A percentile compares a stretch with the other conserved stretches of the same genome.
Conservation (phyloP, 64 coral and sea anemone genomes). For the Montipora sp. region DNA sequence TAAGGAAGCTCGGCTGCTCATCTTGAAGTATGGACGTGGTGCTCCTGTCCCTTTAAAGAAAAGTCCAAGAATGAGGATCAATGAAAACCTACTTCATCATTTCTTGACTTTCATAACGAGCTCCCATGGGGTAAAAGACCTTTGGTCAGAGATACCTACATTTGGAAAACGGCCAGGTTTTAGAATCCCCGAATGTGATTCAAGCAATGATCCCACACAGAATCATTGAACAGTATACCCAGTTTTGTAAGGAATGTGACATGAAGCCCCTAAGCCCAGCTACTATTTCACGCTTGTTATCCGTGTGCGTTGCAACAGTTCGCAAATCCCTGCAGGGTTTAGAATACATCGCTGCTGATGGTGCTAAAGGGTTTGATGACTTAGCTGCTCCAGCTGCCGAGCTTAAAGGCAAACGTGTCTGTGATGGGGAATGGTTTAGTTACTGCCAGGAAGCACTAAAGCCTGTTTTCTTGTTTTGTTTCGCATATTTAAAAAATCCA, state of each 20-base stretch:
- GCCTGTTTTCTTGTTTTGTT: too few species aligned
- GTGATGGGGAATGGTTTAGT: constrained; percentile 14
- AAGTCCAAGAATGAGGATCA: constrained; percentile 33
- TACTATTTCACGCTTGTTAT: background rate
- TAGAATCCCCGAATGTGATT: constrained; percentile 37
- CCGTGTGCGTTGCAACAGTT: background rate
- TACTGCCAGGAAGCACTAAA: constrained; percentile 42
- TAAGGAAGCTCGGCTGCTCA: constrained; percentile 27
- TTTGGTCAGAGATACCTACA: constrained; percentile 24
- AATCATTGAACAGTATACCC: constrained; percentile 13
- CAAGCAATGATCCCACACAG: constrained; percentile 8
- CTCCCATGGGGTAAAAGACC: constrained; percentile 28
- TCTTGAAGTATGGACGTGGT: constrained; percentile 27
- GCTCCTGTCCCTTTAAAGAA: constrained; percentile 31
- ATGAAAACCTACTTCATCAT: constrained; percentile 32
- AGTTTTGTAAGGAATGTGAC: constrained; percentile 12
- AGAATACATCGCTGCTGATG: constrained; percentile 31
- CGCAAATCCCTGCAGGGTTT: constrained; percentile 36
- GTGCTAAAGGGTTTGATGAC: constrained; percentile 37
- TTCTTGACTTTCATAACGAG: constrained; percentile 59
- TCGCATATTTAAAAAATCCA: too few species aligned
- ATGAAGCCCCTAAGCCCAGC: constrained; percentile 12
- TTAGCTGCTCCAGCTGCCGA: constrained; percentile 16
- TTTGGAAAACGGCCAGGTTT: constrained; percentile 4
- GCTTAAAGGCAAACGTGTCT: background rate